Base-by-base conservation (phyloP, 2,113 vertebrate genomes). In the Stigmatopora nigra region DNA sequence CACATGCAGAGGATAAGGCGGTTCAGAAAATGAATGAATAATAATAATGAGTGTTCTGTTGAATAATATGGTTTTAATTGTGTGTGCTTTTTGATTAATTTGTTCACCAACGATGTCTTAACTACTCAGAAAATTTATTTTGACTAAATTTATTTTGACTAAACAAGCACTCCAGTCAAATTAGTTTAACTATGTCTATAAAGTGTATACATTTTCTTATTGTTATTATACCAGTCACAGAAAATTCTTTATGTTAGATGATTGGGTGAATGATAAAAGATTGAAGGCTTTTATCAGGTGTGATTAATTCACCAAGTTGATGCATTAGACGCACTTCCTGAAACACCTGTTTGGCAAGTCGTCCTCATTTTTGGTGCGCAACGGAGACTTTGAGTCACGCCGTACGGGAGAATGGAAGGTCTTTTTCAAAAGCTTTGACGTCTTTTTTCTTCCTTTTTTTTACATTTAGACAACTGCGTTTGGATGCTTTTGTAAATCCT, bases 341-440 rank as follows among this genome's bases (percentile, higher is more conserved):
- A 51, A 75, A 60, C 85, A 88, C 87, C 87, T 88, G 87, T 85
- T 67, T 69, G 69, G 48, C 85, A 86, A 82, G 87, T 86, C 63
- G 19, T 17, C 38, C 4, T 25, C 63, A 60, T 6, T 45, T 31
- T 22, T 0, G n/a, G 20, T 8, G 3, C 8, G 44, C 19, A 2
- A 7, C 63, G 63, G 64, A 72, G 41, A 61, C 0, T 13, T 61
- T 67, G 69, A 79, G 59, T 79, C 75, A 76, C 6, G 38, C 7
- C n/a, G 7, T 45, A 25, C 19, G 0, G 16, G 13, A 67, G n/a
- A 14, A 89, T 88, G 84, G 81, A 68, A 62, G 75, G 51, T 70
- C 55, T 41, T 53, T 65, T 16, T 15, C 49, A 0, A 1, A 47
- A 6, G 0, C 11, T 75, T 67, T 83, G 72, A 87, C 52, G 63